Conservation (phyloP, 1,140 invertebrate genomes). For the Coptotermes formosanus region DNA sequence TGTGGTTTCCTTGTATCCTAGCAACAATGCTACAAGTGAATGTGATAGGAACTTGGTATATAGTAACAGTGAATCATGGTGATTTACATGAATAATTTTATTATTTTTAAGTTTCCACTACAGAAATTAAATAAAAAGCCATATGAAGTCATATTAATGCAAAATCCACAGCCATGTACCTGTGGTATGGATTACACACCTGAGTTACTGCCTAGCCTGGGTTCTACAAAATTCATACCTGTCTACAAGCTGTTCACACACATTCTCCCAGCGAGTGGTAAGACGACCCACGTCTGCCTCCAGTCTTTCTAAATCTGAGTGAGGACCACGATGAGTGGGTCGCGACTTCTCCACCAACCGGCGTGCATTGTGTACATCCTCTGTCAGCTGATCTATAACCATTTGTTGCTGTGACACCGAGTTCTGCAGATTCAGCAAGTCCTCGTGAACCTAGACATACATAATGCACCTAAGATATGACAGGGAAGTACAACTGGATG, state of each 20-base stretch:
- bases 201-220: too few relatives aligned
- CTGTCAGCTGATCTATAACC: conserved; percentile 85
- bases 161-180: too few relatives aligned
- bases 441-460: conserved; percentile 59
- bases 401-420: conserved; percentile 80
- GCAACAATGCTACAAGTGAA: too few relatives aligned
- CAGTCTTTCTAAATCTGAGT: conserved; percentile 85
- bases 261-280: conserved; percentile 85
- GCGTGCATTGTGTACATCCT: conserved; percentile 83
- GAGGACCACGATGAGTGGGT: conserved; percentile 61
- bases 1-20: too few relatives aligned
- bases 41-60: too few relatives aligned
- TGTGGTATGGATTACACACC: too few relatives aligned
- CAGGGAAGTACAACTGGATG: not conserved
- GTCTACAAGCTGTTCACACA: conserved; percentile 87
- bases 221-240: conserved; percentile 54
- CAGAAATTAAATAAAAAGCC: too few relatives aligned
- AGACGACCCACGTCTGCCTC: conserved; percentile 89
- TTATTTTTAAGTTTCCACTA: too few relatives aligned
- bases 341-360: conserved; percentile 83
- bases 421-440: conserved; percentile 75
- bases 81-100: too few relatives aligned
- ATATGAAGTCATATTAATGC: too few relatives aligned
- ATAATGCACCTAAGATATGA: not conserved
- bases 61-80: too few relatives aligned